Base-by-base conservation (phyloP, 2,113 vertebrate genomes). In the Corvus cornix region DNA sequence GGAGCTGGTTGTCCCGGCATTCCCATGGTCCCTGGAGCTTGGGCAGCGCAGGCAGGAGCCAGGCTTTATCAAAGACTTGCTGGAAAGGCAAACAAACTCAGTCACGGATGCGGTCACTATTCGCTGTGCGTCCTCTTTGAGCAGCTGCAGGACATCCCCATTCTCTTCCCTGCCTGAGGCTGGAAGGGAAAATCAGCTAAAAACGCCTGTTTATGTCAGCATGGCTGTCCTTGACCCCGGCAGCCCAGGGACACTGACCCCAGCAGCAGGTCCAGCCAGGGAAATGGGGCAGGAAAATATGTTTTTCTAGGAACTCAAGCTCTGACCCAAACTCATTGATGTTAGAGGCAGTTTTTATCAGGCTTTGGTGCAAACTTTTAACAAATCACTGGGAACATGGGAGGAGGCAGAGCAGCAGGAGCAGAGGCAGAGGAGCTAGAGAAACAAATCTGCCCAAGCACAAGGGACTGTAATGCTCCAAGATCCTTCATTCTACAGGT, bases 61-160 rank as follows among this genome's bases (percentile, higher is more conserved):
- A 11, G 62, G 46, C 11, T 96, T 78, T 95, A 87, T 84, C 89
- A 94, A 95, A 96, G 91, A 18, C 89, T 91, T 43, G 75, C 52
- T 95, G 77, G 82, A 93, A 95, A 95, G 70, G 43, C 80, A 96
- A 96, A 97, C 73, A 97, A 97, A 94, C 94, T 63, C 46, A 84
- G 87, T 46, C 73, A 84, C 2, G 0, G 94, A 78, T 66, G 76
- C 1, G 3, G 73, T 63, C 60, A 37, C 85, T 62, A 7, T 82
- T 90, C 43, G 22, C 90, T 92, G 52, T 51, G 72, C 0, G 1
- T 77, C 84, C 55, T 88, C 76, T 56, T 92, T 55, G 19, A 75
- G 82, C 49, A 94, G 86, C 51, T 31, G 0, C 30, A 52, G 39
- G 82, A 83, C 1, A 2, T 35, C 62, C 31, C 37, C 2, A 1